phyloP scores from a whole-genome alignment of 2,113 vertebrate genomes.

The Anarrhichthys ocellatus region DNA sequence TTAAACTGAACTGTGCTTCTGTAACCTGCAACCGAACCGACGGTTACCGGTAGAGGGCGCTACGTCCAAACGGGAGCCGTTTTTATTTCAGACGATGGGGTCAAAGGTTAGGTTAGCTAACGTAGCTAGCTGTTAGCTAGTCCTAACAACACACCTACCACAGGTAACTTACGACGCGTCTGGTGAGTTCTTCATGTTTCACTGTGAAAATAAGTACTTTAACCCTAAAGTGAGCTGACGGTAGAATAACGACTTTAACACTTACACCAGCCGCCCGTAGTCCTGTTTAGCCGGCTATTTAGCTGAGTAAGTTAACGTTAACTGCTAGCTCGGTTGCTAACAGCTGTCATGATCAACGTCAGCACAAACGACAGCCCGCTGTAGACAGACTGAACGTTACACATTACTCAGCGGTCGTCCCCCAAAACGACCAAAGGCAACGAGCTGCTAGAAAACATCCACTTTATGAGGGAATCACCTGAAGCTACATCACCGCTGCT shows the following conservation, averaged over 20 bases:
- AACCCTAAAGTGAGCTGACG: neutral
- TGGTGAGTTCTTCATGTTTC: neutral
- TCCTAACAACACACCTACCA: neutral
- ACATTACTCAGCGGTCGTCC: neutral
- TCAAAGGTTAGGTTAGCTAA: slow-evolving; percentile 9
- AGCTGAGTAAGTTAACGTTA: neutral
- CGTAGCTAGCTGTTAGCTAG: neutral
- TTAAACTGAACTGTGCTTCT: neutral
- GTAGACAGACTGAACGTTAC: neutral
- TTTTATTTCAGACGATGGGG: slow-evolving; percentile 6
- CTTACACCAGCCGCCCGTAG: rapidly evolving
- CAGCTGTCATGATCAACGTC: slow-evolving; percentile 43
- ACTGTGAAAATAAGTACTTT: neutral
- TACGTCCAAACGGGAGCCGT: neutral
- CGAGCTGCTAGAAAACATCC: neutral
- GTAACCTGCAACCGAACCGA: neutral
- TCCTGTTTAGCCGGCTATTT: neutral
- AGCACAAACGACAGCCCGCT: neutral
- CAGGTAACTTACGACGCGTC: neutral
- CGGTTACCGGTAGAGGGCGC: slow-evolving; percentile 33
- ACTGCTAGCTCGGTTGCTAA: slow-evolving; percentile 13
- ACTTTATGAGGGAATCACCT: slow-evolving; percentile 32
- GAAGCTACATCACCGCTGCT: slow-evolving; percentile 39
- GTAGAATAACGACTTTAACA: neutral
- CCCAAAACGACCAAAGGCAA: neutral